Evolutionary conservation across 2,888 invertebrate genomes (phyloP).

Genomic region (Sinohyriopsis cumingii): DNA sequence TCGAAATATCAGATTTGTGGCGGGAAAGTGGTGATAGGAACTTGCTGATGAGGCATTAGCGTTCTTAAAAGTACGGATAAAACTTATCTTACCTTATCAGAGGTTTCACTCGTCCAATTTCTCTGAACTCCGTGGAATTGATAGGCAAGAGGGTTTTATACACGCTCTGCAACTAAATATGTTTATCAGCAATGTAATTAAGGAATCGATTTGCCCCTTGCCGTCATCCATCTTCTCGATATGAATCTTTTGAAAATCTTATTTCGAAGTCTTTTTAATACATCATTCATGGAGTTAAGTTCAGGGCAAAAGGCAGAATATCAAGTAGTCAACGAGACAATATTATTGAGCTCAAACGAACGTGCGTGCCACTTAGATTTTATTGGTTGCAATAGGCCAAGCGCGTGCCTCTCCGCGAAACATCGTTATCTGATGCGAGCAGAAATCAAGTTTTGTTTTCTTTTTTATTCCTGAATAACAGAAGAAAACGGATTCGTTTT

Average conservation of each 20-base stretch:
- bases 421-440: no score
- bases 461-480: no score
- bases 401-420: no score
- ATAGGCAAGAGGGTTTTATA: background rate
- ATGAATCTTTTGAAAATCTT: constrained; percentile 6
- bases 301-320: no score
- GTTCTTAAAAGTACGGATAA: constrained; percentile 7
- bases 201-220: background rate
- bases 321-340: no score
- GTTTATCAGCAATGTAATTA: constrained; percentile 14
- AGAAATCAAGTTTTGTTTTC: no score
- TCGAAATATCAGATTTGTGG: constrained; percentile 7
- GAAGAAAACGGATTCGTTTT: no score
- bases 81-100: constrained; percentile 7
- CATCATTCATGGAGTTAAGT: no score
- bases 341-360: no score
- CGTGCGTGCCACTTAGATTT: no score
- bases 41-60: constrained; percentile 6
- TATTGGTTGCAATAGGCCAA: no score
- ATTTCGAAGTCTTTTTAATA: no score
- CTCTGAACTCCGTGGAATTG: background rate
- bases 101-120: constrained; percentile 13
- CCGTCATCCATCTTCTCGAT: constrained; percentile 10
- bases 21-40: constrained; percentile 5
- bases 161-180: constrained; percentile 9